Conservation (phyloP, 2,888 invertebrate genomes). For the Sesia apiformis region DNA sequence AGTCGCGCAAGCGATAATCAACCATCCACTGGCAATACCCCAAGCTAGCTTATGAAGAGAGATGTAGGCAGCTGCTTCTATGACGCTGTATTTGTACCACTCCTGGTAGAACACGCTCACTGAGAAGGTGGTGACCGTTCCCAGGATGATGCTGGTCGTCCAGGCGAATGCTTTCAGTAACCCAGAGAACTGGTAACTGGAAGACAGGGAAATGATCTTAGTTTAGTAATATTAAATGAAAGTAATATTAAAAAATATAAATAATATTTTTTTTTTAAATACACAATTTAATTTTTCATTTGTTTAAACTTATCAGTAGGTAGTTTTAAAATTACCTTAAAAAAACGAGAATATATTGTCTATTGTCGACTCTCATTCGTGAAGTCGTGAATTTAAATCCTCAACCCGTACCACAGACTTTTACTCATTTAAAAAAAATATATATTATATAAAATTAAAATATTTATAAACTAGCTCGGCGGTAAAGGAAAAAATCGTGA, state of each 20-base stretch:
- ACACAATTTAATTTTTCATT: neutral
- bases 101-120: constrained; percentile 78
- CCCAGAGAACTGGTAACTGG: constrained; percentile 47
- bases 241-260: constrained; percentile 5
- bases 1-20: constrained; percentile 79
- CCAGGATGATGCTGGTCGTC: constrained; percentile 51
- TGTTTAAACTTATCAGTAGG: neutral
- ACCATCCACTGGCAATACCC: constrained; percentile 80
- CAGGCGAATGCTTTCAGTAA: constrained; percentile 44
- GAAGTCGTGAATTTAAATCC: too few relatives aligned
- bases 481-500: too few relatives aligned
- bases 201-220: constrained; percentile 5
- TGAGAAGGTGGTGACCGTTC: constrained; percentile 75
- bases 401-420: too few relatives aligned
- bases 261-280: neutral
- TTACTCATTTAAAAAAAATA: too few relatives aligned
- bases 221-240: too few relatives aligned
- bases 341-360: too few relatives aligned
- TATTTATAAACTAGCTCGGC: too few relatives aligned
- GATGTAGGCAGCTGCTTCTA: constrained; percentile 79
- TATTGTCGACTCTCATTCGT: too few relatives aligned
- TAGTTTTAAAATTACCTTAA: too few relatives aligned
- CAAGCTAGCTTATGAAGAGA: constrained; percentile 79
- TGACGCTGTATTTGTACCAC: constrained; percentile 69
- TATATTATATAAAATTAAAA: too few relatives aligned